Evolutionary conservation across 2,888 invertebrate species (phyloP).

Genomic region (Augochlorella aurata): DNA sequence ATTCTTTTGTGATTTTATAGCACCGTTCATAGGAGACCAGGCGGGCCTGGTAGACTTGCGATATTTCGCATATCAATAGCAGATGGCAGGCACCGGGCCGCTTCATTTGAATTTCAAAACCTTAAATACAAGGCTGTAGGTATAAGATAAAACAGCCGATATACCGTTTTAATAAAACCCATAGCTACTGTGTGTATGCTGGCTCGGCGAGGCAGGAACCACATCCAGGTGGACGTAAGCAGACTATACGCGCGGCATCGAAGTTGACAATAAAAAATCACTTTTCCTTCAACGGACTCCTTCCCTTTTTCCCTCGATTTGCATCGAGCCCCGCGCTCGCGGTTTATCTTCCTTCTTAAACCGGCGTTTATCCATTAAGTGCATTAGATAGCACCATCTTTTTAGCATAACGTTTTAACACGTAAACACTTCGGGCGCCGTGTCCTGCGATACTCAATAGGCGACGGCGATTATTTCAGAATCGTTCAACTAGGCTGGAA

Average conservation of each 20-base stretch:
- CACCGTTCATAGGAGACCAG: conserved; percentile 61
- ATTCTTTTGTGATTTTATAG: conserved; percentile 69
- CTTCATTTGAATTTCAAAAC: conserved; percentile 78
- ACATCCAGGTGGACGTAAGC: conserved; percentile 64
- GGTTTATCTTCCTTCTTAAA: conserved; percentile 44
- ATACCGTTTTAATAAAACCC: conserved; percentile 77
- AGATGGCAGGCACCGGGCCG: conserved; percentile 70
- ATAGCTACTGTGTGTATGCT: conserved; percentile 54
- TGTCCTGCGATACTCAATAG: neutral
- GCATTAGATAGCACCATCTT: conserved; percentile 17
- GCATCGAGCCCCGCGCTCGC: conserved; percentile 28
- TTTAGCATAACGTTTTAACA: conserved; percentile 35
- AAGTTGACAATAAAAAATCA: conserved; percentile 68
- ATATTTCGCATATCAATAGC: conserved; percentile 78
- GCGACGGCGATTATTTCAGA: neutral
- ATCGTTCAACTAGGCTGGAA: neutral
- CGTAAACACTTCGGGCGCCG: conserved; percentile 20
- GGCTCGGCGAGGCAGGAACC: conserved; percentile 52
- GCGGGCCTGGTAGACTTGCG: conserved; percentile 58
- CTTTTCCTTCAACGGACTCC: conserved; percentile 15
- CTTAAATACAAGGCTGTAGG: conserved; percentile 75
- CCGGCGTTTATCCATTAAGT: conserved; percentile 35
- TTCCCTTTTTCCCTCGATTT: conserved; percentile 25
- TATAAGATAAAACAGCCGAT: conserved; percentile 76
- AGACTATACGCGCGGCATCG: conserved; percentile 49